Evolutionary conservation across 2,888 invertebrate species (phyloP), one percentile per base, ranked within the genome.

Genomic region (Spisula subtruncata): DNA sequence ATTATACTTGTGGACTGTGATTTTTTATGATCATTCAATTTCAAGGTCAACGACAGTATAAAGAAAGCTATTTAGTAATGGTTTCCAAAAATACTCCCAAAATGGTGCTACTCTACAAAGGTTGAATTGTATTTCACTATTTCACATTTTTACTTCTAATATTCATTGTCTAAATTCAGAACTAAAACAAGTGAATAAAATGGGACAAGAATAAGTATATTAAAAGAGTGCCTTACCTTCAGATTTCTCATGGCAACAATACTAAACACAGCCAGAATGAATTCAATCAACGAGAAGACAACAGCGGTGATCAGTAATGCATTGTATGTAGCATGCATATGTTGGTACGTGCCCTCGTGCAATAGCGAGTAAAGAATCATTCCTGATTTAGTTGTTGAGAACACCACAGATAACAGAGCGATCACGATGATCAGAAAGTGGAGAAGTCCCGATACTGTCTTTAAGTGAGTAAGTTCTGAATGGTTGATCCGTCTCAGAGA

Each of bases 311-410:
- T 95, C n/a, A 94, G 90, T 51, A 95, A 84, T 5, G 94, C 95
- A 90, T 96, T 94, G 88, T 95, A 96, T 8, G 95, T 94, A 8
- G 92, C 86, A 91, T 95, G 96, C 96, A 96, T 96, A 5, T 56
- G 87, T 8, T 41, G 79, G 85, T 95, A 96, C 16, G 84, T 66
- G 0, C 88, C 29, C 32, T 94, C 93, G 82, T 95, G 91, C 18
- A 95, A 81, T 10, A 94, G 56, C 0, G 94, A 90, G 86, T 95
- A 88, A 10, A 96, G 87, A 8, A 96, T 90, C 14, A 96, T 82
- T 20, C 93, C 94, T 20, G 96, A 96, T 90, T 96, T 96, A 0
- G 91, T 89, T 16, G 91, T 56, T 10, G 93, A 81, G 88, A 91
- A 95, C n/a, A 91, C 93, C 12, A 96, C 87, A 29, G 89, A 90